Conservation (phyloP, 2,113 vertebrate species). For the Promerops cafer region DNA sequence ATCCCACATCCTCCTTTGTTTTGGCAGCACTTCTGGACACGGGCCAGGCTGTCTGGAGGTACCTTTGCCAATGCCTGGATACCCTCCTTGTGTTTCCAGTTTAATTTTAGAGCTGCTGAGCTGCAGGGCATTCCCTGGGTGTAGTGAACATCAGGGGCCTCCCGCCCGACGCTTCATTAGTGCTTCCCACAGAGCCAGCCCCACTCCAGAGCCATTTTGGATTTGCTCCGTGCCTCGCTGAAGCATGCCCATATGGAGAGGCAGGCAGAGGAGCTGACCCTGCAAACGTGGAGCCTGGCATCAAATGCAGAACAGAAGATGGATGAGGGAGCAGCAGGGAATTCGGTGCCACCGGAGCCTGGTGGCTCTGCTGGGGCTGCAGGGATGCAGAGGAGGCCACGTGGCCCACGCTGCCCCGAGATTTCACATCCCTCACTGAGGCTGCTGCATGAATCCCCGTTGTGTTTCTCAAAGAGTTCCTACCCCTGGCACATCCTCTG, state of each 20-base stretch:
- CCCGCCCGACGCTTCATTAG: neutral
- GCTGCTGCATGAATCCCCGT: fast-evolving
- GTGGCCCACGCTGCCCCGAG: fast-evolving
- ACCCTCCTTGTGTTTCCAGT: neutral
- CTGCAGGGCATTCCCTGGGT: neutral
- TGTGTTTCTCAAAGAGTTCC: neutral
- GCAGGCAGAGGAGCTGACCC: neutral
- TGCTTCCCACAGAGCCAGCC: neutral
- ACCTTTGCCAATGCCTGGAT: neutral
- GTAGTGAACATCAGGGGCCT: neutral
- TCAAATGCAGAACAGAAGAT: neutral
- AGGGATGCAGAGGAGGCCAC: neutral
- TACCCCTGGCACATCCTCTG: neutral
- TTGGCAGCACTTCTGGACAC: neutral
- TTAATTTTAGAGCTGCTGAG: neutral
- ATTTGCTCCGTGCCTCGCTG: neutral
- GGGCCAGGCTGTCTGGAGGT: neutral
- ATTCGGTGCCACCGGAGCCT: neutral
- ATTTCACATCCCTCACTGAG: neutral
- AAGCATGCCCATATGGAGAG: neutral
- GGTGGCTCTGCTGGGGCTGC: neutral
- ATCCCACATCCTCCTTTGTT: neutral
- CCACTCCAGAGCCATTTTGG: neutral
- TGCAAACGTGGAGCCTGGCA: neutral
- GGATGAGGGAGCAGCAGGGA: neutral